Conservation (phyloP, 2,113 vertebrate species). For the Kobus ellipsiprymnus region DNA sequence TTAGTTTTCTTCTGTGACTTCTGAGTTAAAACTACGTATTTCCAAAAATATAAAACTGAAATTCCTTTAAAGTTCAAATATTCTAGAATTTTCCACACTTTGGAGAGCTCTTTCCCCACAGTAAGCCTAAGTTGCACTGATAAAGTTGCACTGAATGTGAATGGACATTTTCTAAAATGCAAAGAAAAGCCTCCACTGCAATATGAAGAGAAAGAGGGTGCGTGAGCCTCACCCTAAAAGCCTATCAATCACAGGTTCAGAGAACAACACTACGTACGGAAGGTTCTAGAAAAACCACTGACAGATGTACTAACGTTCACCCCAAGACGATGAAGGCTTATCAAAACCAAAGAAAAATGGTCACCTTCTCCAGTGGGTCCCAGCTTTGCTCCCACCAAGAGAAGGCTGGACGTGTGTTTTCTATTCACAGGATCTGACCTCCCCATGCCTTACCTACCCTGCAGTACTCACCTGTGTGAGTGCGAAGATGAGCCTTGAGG, state of each 20-base stretch:
- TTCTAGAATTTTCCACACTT: background rate
- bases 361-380: background rate
- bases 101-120: background rate
- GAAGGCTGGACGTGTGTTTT: fast-evolving
- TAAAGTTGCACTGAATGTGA: background rate
- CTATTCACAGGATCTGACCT: fast-evolving
- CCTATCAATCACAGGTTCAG: background rate
- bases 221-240: too few species aligned
- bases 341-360: background rate
- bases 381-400: background rate
- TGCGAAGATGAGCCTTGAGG: constrained; percentile 97
- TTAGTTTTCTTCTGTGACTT: background rate
- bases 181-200: background rate
- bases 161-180: background rate
- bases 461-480: constrained; percentile 89
- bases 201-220: too few species aligned
- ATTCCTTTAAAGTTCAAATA: background rate
- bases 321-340: background rate
- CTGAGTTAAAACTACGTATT: background rate
- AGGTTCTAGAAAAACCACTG: background rate
- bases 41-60: background rate
- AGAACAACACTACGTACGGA: fast-evolving
- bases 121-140: background rate
- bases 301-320: fast-evolving
- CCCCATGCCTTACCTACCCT: fast-evolving